Evolutionary conservation across 2,113 vertebrate species (phyloP), one percentile per base, ranked within the genome.

Genomic region (Platysteira castanea): DNA sequence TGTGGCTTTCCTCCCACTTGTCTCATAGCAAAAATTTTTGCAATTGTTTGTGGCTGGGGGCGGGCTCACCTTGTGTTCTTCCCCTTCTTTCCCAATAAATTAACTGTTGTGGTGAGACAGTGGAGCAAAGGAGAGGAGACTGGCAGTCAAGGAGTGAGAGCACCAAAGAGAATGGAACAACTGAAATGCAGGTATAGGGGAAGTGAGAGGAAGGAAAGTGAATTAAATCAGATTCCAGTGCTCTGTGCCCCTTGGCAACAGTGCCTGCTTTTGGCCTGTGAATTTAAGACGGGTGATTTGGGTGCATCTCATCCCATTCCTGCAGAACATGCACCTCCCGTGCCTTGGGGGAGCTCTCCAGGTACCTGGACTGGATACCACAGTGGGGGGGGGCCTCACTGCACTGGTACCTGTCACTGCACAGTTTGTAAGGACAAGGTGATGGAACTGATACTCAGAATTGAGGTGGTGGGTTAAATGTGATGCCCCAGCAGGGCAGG

Each of bases 331-430:
- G 19, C 20, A 16, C 21, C 17, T 82, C 70, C 47, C 17, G 1
- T 0, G 13, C 64, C 3, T 0, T 18, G n/a, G 59, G 41, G 50
- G 41, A 47, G 26, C 15, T 1, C 23, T 42, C 30, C 23, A 17
- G 47, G 67, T 33, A 9, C 37, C 80, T 50, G 49, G 35, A 35
- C 76, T 74, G 84, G 10, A 16, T 24, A 6, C 53, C 46, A 68
- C 60, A 4, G 12, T 24, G 21, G 0, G 2, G 20, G 20, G 30
- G 30, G 28, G 30, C 53, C n/a, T 76, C 7, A 1, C n/a, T 54
- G 46, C n/a, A 2, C 41, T 26, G 11, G 31, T 37, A 13, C 39
- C n/a, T 13, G 1, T 33, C 50, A 9, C 50, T 52, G 41, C 47
- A 13, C 0, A 0, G 28, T 37, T 6, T 5, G 6, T 49, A 23